These are phyloP conservation scores for Apis florea DNA, from an alignment of 1,140 invertebrate species.

Conservation along the genomic window DNA sequence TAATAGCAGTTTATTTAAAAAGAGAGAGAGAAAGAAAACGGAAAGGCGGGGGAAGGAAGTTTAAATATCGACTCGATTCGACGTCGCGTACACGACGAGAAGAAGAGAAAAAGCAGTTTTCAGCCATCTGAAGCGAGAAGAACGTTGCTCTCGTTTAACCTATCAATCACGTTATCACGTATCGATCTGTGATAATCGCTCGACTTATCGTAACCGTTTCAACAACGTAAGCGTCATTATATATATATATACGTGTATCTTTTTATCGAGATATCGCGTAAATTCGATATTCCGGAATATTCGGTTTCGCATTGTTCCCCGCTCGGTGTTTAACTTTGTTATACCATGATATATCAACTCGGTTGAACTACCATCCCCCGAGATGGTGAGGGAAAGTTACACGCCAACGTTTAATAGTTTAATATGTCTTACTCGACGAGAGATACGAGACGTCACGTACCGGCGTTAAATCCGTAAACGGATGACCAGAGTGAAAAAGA, in stretches of 20 bases:
- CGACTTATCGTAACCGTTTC: too few relatives aligned
- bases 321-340: conserved; percentile 11
- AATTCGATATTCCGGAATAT: background rate
- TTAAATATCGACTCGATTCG: too few relatives aligned
- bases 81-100: too few relatives aligned
- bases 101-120: too few relatives aligned
- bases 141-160: too few relatives aligned
- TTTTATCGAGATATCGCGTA: background rate
- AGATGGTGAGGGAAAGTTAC: background rate
- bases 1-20: background rate
- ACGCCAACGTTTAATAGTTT: conserved; percentile 21
- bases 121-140: too few relatives aligned
- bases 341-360: conserved; percentile 17
- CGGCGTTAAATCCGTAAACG: background rate
- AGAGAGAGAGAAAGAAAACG: background rate
- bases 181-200: too few relatives aligned
- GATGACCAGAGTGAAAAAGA: background rate
- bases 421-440: conserved; percentile 7
- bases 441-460: background rate
- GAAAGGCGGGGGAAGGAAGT: too few relatives aligned
- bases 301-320: background rate
- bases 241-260: background rate
- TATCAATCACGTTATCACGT: too few relatives aligned
- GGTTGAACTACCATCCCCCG: conserved; percentile 25
- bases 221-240: too few relatives aligned